These are phyloP conservation scores for Tetragonula clypearis DNA, from an alignment of 1,140 invertebrate species.

Conservation along the genomic window DNA sequence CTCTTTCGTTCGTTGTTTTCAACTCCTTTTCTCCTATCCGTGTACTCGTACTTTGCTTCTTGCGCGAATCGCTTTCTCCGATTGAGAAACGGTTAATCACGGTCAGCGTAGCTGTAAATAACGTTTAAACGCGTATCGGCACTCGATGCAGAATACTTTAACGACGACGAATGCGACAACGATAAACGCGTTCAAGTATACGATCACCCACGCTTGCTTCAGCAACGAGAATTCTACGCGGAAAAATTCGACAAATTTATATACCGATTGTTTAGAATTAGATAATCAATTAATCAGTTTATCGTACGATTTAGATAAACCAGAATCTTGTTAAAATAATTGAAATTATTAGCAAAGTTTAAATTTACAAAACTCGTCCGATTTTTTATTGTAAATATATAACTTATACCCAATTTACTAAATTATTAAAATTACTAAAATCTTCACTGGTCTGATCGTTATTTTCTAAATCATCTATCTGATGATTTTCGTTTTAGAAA, in stretches of 20 bases:
- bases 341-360: no score
- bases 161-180: slow-evolving; percentile 31
- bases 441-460: no score
- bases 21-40: not conserved
- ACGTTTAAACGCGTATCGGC: slow-evolving; percentile 33
- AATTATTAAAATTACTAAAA: no score
- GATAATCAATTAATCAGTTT: not conserved
- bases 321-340: no score
- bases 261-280: not conserved
- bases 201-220: not conserved
- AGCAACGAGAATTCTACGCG: slow-evolving; percentile 1
- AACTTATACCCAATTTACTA: no score
- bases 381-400: no score
- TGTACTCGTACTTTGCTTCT: not conserved
- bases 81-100: slow-evolving; percentile 5
- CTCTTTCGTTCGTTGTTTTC: not conserved
- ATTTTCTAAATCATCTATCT: not conserved
- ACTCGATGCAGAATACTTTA: slow-evolving; percentile 40
- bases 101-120: slow-evolving; percentile 7
- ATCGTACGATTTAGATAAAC: not conserved
- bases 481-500: no score
- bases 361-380: no score
- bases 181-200: slow-evolving; percentile 24
- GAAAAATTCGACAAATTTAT: not conserved
- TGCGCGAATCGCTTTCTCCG: not conserved